A percentile compares a stretch with the other conserved stretches of the same genome.
Conservation (phyloP, 2,888 invertebrate genomes). For the Noctua comes region DNA sequence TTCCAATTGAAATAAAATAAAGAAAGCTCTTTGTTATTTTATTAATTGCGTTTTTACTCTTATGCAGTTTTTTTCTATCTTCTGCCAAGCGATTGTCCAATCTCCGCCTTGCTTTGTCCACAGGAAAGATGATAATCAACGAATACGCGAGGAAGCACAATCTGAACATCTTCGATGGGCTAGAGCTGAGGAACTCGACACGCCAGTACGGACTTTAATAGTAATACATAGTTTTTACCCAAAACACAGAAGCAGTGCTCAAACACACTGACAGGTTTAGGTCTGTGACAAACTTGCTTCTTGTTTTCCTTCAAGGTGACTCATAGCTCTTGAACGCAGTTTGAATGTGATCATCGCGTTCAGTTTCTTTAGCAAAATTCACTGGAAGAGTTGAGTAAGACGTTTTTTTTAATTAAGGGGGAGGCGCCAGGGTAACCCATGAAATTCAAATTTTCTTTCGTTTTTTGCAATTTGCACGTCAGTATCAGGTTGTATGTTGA, state of each 20-base stretch:
- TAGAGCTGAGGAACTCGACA: slow-evolving; percentile 93
- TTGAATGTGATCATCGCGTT: too few relatives aligned
- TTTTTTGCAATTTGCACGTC: too few relatives aligned
- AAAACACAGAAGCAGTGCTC: slow-evolving; percentile 68
- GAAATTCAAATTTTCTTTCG: too few relatives aligned
- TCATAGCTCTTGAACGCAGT: too few relatives aligned
- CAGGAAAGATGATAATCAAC: slow-evolving; percentile 93
- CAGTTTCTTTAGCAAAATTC: too few relatives aligned
- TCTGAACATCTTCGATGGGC: slow-evolving; percentile 94
- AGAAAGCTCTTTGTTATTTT: neutral
- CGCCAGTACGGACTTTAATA: slow-evolving; percentile 95
- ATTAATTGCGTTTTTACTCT: neutral
- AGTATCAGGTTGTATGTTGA: too few relatives aligned
- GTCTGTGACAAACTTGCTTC: slow-evolving; percentile 48
- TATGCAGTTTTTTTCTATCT: slow-evolving; percentile 32
- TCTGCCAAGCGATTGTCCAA: slow-evolving; percentile 65
- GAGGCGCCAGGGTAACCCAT: too few relatives aligned
- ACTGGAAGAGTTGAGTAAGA: too few relatives aligned
- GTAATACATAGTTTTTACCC: slow-evolving; percentile 87
- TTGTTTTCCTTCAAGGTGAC: neutral
- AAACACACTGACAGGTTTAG: slow-evolving; percentile 42
- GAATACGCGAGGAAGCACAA: slow-evolving; percentile 94
- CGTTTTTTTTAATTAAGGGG: too few relatives aligned
- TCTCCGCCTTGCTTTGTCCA: slow-evolving; percentile 82
- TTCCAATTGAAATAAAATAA: neutral